Evolutionary conservation across 2,888 invertebrate genomes (phyloP), one percentile per base, ranked within the genome.

Genomic region (Lasioglossum morio): DNA sequence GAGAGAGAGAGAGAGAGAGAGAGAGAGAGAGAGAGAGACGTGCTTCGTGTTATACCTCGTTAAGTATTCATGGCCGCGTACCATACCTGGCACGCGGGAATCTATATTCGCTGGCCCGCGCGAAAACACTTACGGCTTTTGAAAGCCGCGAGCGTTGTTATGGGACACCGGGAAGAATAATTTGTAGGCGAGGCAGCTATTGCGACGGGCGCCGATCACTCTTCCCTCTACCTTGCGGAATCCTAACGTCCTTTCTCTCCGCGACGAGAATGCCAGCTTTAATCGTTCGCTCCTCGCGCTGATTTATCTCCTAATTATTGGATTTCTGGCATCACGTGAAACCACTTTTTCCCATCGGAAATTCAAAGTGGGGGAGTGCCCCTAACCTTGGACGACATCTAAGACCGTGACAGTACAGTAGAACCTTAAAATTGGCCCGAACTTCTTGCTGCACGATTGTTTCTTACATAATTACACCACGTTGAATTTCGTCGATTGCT

Each of bases 11-110:
- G n/a, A n/a, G n/a, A n/a, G n/a, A n/a, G n/a, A n/a, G n/a, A n/a
- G n/a, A 30, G 30, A 34, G 23, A 37, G 19, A 66, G 63, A 4
- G 14, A 19, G 30, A 34, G 34, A n/a, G 34, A 79, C 40, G 82
- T 63, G 69, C 46, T 69, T 34, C 77, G 75, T 43, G 82, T 81
- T 87, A 78, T 76, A 76, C 72, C 80, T 86, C 79, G 82, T 86
- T 86, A 85, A 82, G 72, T 82, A 81, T 87, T 85, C 79, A 30
- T 66, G 53, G 60, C n/a, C 77, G 66, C 34, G 48, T n/a, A 19
- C 27, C 37, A 16, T 77, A 46, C 66, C 48, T 77, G 80, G 40
- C 77, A 69, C 16, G 34, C 48, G 63, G 57, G 73, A 72, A 81
- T 72, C 57, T 75, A 72, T 83, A 70, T 81, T 73, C 72, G 53